Evolutionary conservation across 2,888 invertebrate genomes (phyloP).

Genomic region (Ormyrus nitidulus): DNA sequence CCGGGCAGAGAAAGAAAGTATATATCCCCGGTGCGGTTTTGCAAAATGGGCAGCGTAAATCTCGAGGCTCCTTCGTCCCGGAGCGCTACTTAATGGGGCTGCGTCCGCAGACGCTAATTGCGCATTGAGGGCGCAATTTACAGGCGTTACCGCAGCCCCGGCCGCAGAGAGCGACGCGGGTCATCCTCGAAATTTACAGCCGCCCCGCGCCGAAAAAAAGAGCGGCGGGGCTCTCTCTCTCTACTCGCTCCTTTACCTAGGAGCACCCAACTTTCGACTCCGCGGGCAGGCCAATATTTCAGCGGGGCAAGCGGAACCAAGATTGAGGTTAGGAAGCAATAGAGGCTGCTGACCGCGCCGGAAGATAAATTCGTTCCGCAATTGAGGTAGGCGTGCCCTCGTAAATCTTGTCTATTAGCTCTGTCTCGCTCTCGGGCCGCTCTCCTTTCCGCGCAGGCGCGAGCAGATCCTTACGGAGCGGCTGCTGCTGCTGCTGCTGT

Average conservation of each 20-base stretch:
- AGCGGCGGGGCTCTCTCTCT: too few relatives aligned
- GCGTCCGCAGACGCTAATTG: slow-evolving; percentile 63
- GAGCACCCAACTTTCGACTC: slow-evolving; percentile 70
- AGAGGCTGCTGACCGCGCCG: slow-evolving; percentile 70
- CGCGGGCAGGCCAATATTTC: slow-evolving; percentile 72
- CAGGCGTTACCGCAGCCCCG: slow-evolving; percentile 62
- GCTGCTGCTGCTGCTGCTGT: neutral
- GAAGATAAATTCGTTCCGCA: slow-evolving; percentile 74
- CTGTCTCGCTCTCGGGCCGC: slow-evolving; percentile 61
- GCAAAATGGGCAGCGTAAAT: too few relatives aligned
- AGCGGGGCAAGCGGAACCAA: slow-evolving; percentile 65
- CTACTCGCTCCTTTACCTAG: neutral
- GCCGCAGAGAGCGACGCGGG: slow-evolving; percentile 38
- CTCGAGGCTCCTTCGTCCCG: too few relatives aligned
- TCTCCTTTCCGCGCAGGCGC: slow-evolving; percentile 52
- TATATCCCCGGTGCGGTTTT: too few relatives aligned
- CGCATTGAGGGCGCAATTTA: slow-evolving; percentile 64
- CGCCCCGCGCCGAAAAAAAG: neutral
- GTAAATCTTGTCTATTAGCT: slow-evolving; percentile 67
- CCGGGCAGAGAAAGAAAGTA: too few relatives aligned
- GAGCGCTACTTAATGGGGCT: slow-evolving; percentile 41
- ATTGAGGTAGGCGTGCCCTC: slow-evolving; percentile 70
- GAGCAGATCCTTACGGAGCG: neutral
- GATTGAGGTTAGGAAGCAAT: slow-evolving; percentile 72
- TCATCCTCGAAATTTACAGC: slow-evolving; percentile 58